Conservation (phyloP, 2,113 vertebrate species). For the Caranx melampygus region DNA sequence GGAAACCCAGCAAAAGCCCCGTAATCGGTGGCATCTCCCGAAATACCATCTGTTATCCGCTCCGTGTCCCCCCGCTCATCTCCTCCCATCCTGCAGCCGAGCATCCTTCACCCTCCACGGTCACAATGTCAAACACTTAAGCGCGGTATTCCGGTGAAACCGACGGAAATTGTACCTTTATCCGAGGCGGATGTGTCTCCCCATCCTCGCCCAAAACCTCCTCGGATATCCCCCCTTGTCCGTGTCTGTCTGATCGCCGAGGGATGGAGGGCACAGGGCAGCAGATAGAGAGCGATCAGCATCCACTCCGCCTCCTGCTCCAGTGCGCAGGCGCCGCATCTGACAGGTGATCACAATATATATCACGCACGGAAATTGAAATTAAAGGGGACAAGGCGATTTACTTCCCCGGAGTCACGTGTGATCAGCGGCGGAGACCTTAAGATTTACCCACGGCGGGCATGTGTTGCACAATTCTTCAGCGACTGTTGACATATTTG, state of each 20-base stretch:
- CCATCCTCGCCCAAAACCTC: slow-evolving; percentile 71
- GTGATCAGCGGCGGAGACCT: slow-evolving; percentile 24
- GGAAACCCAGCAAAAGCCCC: slow-evolving; percentile 37
- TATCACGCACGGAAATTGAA: slow-evolving; percentile 80
- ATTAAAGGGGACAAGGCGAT: slow-evolving; percentile 82
- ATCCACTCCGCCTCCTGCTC: slow-evolving; percentile 71
- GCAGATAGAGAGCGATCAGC: slow-evolving; percentile 74
- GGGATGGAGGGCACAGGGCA: slow-evolving; percentile 81
- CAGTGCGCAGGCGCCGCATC: slow-evolving; percentile 85
- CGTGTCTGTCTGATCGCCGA: slow-evolving; percentile 56
- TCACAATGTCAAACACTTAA: slow-evolving; percentile 80
- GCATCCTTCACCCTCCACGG: slow-evolving; percentile 80
- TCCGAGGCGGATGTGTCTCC: slow-evolving; percentile 43
- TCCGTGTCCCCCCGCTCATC: slow-evolving; percentile 48
- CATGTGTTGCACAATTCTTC: slow-evolving; percentile 14
- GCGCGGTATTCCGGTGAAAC: slow-evolving; percentile 9
- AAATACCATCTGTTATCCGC: slow-evolving; percentile 59
- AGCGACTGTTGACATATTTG: slow-evolving; percentile 11
- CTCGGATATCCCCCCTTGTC: slow-evolving; percentile 42
- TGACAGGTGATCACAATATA: slow-evolving; percentile 84
- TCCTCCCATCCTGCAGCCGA: slow-evolving; percentile 71
- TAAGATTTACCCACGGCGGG: slow-evolving; percentile 15
- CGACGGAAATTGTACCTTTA: slow-evolving; percentile 64
- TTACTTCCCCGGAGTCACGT: slow-evolving; percentile 60
- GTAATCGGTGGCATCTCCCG: slow-evolving; percentile 45